Evolutionary conservation across 2,888 invertebrate species (phyloP).

Genomic region (Omphaloscelis lunosa): DNA sequence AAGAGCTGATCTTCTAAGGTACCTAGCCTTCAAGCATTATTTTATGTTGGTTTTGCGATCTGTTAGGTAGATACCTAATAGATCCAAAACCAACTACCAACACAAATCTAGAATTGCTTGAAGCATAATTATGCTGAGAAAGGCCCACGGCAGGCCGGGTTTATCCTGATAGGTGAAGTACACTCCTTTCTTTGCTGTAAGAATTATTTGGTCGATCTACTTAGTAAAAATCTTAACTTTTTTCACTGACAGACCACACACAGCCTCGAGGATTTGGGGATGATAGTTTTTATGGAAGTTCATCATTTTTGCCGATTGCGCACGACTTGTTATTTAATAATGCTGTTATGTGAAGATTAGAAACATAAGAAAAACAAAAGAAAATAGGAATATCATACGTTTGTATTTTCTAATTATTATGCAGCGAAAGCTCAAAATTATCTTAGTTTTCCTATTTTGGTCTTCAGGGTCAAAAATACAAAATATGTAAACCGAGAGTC

Average conservation of each 20-base stretch:
- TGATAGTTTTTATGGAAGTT: not conserved
- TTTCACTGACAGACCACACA: no score
- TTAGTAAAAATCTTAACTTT: no score
- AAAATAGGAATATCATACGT: not conserved
- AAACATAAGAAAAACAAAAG: not conserved
- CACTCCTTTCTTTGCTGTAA: no score
- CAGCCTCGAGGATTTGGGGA: not conserved
- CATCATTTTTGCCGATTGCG: not conserved
- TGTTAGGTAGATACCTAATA: no score
- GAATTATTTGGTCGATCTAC: no score
- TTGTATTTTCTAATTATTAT: conserved; percentile 29
- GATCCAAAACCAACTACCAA: no score
- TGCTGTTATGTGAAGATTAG: not conserved
- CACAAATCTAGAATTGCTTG: not conserved
- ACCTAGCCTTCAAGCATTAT: not conserved
- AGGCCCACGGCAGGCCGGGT: not conserved
- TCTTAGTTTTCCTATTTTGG: no score
- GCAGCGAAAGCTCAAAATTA: not conserved
- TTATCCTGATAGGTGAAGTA: not conserved
- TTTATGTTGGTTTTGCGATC: not conserved
- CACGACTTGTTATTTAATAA: not conserved
- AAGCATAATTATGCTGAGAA: not conserved
- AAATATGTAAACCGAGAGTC: conserved; percentile 14
- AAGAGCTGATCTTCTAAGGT: not conserved
- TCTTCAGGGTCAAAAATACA: conserved; percentile 18